Percentiles rank a stretch among this genome's conserved stretches.
These are phyloP conservation scores for Pollicipes pollicipes DNA, from an alignment of 1,140 invertebrate genomes.

Conservation along the genomic window DNA sequence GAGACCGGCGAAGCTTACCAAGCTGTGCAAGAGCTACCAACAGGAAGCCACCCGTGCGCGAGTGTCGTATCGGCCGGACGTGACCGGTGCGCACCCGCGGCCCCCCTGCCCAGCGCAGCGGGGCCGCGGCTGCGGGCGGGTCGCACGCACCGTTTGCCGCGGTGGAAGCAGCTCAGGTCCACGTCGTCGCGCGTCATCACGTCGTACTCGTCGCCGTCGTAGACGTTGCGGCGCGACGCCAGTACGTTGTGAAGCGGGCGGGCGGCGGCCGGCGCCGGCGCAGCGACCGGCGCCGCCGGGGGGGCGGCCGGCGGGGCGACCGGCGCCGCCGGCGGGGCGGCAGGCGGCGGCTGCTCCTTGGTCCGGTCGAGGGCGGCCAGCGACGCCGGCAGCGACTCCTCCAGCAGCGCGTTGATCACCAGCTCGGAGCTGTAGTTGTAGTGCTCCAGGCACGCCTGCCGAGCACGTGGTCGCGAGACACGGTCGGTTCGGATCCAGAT, in stretches of 20 bases:
- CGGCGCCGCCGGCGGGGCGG: background rate
- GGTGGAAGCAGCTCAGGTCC: slow-evolving; percentile 48
- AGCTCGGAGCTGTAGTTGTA: slow-evolving; percentile 49
- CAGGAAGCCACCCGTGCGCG: no score
- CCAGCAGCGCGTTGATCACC: slow-evolving; percentile 62
- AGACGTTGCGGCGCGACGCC: slow-evolving; percentile 41
- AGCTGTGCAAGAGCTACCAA: no score
- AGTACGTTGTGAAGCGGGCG: background rate
- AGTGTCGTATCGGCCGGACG: no score
- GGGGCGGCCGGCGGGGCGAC: background rate
- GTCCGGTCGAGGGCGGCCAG: slow-evolving; percentile 31
- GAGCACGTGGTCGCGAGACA: no score
- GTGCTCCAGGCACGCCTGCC: slow-evolving; percentile 47
- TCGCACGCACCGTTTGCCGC: slow-evolving; percentile 29
- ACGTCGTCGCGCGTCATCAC: slow-evolving; percentile 41
- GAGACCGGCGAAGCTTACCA: no score
- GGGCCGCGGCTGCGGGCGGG: no score
- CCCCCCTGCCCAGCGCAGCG: no score
- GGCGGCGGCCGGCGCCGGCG: background rate
- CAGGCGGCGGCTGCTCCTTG: background rate
- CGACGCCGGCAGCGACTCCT: slow-evolving; percentile 41
- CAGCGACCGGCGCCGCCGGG: background rate
- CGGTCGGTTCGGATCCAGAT: no score
- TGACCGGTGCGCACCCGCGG: no score
- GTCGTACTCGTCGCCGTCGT: slow-evolving; percentile 52